phyloP scores from a whole-genome alignment of 2,888 invertebrate species.

The Pachydiplax longipennis region DNA sequence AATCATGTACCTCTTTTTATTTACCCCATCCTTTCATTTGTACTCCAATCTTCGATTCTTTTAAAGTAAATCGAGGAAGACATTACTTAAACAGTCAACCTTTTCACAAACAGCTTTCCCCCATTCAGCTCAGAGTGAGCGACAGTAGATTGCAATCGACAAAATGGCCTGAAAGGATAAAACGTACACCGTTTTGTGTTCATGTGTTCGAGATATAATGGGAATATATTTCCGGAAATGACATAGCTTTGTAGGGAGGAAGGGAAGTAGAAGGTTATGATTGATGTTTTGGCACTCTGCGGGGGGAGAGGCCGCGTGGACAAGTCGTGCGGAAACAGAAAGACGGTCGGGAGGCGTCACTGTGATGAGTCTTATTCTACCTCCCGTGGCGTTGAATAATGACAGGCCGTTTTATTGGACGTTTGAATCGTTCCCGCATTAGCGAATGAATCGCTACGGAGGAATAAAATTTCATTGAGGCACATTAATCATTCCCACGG shows the following conservation, averaged over 20 bases:
- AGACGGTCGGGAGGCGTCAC: background rate
- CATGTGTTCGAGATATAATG: slow-evolving; percentile 1
- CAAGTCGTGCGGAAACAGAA: slow-evolving; percentile 32
- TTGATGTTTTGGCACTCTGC: background rate
- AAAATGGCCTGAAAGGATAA: background rate
- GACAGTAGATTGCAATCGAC: background rate
- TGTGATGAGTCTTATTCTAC: background rate
- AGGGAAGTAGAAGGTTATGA: background rate
- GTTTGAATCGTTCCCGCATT: background rate
- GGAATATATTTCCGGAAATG: slow-evolving; percentile 9
- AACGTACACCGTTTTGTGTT: background rate
- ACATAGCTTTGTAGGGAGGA: background rate
- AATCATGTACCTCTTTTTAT: no score
- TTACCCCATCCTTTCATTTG: background rate
- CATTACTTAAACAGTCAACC: background rate
- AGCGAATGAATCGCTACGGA: background rate
- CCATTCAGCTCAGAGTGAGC: background rate
- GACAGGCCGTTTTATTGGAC: background rate
- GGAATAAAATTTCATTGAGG: background rate
- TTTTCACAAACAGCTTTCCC: background rate
- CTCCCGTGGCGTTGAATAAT: background rate
- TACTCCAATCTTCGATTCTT: background rate
- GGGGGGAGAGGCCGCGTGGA: background rate
- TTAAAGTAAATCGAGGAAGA: background rate
- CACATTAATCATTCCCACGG: background rate